Percentiles rank a stretch among this genome's conserved stretches.
Evolutionary conservation across 2,113 vertebrate genomes (phyloP).

Genomic region (Puffinus mauretanicus): DNA sequence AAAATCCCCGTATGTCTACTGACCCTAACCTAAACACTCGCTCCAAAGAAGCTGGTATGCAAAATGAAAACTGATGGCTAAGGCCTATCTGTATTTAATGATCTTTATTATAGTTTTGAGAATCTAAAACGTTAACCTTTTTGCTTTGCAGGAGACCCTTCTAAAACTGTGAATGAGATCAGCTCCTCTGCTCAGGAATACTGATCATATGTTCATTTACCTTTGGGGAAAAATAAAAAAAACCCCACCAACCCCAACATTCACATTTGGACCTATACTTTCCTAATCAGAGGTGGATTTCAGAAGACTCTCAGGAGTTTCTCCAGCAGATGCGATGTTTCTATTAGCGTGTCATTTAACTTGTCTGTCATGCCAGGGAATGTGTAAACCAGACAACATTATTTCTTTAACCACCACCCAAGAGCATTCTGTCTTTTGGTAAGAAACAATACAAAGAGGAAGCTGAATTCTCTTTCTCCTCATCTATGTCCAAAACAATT

Average conservation of each 20-base stretch:
- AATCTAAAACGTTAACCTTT: background rate
- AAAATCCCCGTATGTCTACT: background rate
- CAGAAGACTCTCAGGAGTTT: background rate
- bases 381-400: background rate
- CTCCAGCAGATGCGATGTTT: background rate
- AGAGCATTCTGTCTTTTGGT: background rate
- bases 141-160: background rate
- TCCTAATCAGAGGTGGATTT: background rate
- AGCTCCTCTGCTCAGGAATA: background rate
- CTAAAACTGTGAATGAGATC: background rate
- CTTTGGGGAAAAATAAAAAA: background rate
- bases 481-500: background rate
- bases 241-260: rapidly evolving
- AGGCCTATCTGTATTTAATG: background rate
- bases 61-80: background rate
- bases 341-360: background rate
- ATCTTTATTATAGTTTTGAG: background rate
- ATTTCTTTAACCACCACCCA: background rate
- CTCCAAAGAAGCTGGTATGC: background rate
- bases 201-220: background rate
- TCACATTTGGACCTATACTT: background rate
- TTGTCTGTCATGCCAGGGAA: background rate
- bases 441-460: background rate
- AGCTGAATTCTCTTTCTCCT: background rate
- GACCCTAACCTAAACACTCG: background rate